Evolutionary conservation across 2,113 vertebrate genomes (phyloP).

Genomic region (Todiramphus saurophagus): DNA sequence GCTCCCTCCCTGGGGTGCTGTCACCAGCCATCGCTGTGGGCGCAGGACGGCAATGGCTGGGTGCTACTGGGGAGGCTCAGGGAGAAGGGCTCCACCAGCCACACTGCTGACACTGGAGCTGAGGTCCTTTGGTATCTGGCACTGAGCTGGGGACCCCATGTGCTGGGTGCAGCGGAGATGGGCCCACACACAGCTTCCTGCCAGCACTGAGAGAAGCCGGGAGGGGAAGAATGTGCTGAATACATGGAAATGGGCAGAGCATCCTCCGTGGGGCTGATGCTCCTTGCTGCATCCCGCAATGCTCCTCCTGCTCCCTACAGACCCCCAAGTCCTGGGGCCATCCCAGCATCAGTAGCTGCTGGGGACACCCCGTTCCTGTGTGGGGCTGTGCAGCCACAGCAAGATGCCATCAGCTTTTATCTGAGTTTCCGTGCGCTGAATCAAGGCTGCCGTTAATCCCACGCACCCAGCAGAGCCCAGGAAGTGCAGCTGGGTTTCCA

Average conservation of each 20-base stretch:
- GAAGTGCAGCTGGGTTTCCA: slow-evolving; percentile 14
- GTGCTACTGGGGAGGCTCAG: not conserved
- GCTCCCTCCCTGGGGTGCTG: not conserved
- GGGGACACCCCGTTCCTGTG: fast-evolving
- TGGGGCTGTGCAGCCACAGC: not conserved
- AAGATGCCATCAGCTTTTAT: not conserved
- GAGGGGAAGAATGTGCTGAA: not conserved
- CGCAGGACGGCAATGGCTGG: fast-evolving
- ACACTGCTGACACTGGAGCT: not conserved
- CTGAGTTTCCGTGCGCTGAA: not conserved
- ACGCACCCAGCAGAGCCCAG: not conserved
- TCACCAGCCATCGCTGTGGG: fast-evolving
- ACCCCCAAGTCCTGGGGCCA: not conserved
- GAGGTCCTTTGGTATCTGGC: not conserved
- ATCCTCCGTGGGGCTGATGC: not conserved
- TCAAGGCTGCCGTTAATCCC: not conserved
- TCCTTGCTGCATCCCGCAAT: fast-evolving
- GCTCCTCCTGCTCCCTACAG: not conserved
- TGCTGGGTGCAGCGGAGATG: fast-evolving
- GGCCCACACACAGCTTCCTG: not conserved
- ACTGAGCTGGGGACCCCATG: fast-evolving
- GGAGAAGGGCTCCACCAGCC: not conserved
- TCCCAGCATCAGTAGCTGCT: not conserved
- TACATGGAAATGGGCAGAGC: not conserved
- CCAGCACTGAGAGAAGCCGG: not conserved